Conservation (phyloP, 2,888 invertebrate species). For the Rhagonycha fulva region DNA sequence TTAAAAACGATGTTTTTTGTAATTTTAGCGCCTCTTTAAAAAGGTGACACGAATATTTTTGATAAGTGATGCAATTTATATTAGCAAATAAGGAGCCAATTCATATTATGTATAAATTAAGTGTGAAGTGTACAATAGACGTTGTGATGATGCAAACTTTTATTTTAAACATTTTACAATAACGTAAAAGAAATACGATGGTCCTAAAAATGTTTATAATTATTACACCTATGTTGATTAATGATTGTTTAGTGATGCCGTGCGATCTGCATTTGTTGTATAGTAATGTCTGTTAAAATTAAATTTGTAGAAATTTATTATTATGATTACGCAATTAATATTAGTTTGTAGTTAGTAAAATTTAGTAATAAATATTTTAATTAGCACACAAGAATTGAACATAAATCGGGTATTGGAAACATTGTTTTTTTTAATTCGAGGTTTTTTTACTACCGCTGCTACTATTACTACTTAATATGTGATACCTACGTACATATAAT, state of each 20-base stretch:
- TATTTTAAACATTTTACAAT: neutral
- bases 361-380: neutral
- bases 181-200: neutral
- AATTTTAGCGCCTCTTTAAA: neutral
- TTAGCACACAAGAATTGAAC: neutral
- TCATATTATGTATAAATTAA: neutral
- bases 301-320: neutral
- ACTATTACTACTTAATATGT: neutral
- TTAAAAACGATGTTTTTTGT: neutral
- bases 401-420: neutral
- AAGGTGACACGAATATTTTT: neutral
- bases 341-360: neutral
- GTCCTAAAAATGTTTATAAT: neutral
- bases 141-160: neutral
- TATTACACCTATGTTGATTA: neutral
- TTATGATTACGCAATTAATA: neutral
- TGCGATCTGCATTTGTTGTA: neutral
- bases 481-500: neutral
- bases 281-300: neutral
- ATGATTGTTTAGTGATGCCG: neutral
- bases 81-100: slow-evolving; percentile 1
- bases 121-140: slow-evolving; percentile 2
- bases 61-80: slow-evolving; percentile 1
- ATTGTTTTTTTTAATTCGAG: neutral
- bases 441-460: neutral